A percentile compares a stretch with the other conserved stretches of the same genome.
Conservation (phyloP, 2,888 invertebrate species). For the Nomada goodeniana region DNA sequence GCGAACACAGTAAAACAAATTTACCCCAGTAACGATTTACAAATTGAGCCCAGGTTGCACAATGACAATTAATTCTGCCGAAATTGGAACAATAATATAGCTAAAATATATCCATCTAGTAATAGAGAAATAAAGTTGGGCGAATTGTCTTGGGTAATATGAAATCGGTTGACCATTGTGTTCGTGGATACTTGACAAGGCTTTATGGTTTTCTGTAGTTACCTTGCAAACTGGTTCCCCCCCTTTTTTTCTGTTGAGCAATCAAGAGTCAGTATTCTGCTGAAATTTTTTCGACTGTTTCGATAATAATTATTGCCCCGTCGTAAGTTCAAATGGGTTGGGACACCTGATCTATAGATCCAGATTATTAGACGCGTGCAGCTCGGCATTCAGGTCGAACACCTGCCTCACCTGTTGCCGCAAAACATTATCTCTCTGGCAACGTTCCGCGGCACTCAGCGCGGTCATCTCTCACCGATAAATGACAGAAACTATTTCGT, state of each 20-base stretch:
- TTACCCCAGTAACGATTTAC: too few relatives aligned
- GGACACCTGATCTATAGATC: slow-evolving; percentile 83
- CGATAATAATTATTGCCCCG: slow-evolving; percentile 77
- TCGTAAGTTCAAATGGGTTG: slow-evolving; percentile 77
- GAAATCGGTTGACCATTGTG: too few relatives aligned
- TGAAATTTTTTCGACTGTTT: slow-evolving; percentile 17
- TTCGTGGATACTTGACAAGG: background rate
- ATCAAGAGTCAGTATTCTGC: background rate
- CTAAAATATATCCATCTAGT: too few relatives aligned
- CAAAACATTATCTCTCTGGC: slow-evolving; percentile 82
- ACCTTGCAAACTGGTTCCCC: background rate
- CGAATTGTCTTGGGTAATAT: too few relatives aligned
- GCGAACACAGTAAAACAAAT: too few relatives aligned
- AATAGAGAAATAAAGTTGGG: too few relatives aligned
- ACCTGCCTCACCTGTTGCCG: slow-evolving; percentile 84
- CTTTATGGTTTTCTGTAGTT: background rate
- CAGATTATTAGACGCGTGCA: slow-evolving; percentile 83
- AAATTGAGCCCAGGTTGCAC: too few relatives aligned
- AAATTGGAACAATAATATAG: too few relatives aligned
- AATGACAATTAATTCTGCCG: too few relatives aligned
- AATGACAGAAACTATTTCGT: slow-evolving; percentile 78
- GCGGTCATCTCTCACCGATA: slow-evolving; percentile 80
- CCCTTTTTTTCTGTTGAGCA: background rate
- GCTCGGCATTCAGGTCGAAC: slow-evolving; percentile 82
- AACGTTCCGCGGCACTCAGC: slow-evolving; percentile 75